These are phyloP conservation scores for Physeter macrocephalus DNA, from an alignment of 2,113 vertebrate species.

Conservation along the genomic window DNA sequence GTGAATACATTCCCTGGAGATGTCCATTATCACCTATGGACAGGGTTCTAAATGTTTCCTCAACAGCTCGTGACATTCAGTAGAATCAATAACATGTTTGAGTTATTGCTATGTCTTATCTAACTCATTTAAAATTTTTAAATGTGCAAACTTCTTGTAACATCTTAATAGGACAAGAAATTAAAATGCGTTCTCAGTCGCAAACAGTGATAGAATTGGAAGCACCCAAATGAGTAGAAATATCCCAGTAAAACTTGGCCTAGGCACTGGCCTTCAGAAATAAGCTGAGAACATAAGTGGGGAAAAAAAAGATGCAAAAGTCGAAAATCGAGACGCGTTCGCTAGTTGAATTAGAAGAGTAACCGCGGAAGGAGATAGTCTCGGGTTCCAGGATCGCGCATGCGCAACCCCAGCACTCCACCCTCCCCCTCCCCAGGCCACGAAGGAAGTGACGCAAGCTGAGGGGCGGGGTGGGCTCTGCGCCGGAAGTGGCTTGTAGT, in stretches of 20 bases:
- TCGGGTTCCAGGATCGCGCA: fast-evolving
- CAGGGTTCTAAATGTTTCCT: not conserved
- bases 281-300: not conserved
- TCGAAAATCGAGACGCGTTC: fast-evolving
- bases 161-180: not conserved
- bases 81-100: not conserved
- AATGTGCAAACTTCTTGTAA: not conserved
- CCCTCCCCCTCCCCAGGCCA: fast-evolving
- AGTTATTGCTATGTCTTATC: not conserved
- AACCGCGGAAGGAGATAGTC: fast-evolving
- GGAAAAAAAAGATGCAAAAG: not conserved
- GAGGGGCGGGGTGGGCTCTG: not conserved
- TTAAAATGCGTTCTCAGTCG: not conserved
- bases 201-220: not conserved
- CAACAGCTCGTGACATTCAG: not conserved
- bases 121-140: not conserved
- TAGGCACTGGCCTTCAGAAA: not conserved
- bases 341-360: fast-evolving
- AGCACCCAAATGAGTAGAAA: not conserved
- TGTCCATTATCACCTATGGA: not conserved
- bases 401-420: fast-evolving
- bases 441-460: conserved; percentile 51
- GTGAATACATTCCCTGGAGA: not conserved
- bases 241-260: not conserved
- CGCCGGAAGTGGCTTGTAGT: conserved; percentile 57